Evolutionary conservation across 2,797 vertebrate species (phyloP).

Genomic region (Lagorchestes hirsutus): DNA sequence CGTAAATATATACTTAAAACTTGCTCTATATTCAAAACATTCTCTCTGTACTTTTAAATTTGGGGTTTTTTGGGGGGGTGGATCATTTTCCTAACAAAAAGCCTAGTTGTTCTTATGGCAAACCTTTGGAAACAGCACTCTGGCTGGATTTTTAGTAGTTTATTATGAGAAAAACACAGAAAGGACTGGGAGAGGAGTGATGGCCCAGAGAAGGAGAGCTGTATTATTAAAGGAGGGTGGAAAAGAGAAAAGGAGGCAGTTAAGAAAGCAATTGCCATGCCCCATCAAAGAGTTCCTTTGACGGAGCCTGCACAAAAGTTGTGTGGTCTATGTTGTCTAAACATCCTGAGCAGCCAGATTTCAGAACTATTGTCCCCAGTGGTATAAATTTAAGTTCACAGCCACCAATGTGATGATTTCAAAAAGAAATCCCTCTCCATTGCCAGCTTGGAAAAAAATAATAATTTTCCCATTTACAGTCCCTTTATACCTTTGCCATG

Average conservation of each 20-base stretch:
- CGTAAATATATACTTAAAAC: background rate
- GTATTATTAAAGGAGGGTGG: background rate
- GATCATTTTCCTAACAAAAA: background rate
- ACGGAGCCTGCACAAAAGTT: background rate
- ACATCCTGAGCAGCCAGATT: background rate
- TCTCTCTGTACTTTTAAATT: background rate
- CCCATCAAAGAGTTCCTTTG: background rate
- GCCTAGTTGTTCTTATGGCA: background rate
- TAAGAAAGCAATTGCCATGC: background rate
- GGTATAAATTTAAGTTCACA: background rate
- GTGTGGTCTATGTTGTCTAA: background rate
- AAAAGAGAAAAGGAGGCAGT: background rate
- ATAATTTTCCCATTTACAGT: background rate
- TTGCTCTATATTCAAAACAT: background rate
- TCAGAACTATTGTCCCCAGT: background rate
- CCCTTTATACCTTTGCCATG: background rate
- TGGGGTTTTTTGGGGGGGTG: background rate
- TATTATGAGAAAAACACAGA: background rate
- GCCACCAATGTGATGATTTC: background rate
- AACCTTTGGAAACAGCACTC: background rate
- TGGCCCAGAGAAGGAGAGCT: background rate
- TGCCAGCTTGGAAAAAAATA: background rate
- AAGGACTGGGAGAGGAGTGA: background rate
- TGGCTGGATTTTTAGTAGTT: background rate
- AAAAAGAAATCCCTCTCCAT: background rate